Conservation (phyloP, 2,888 invertebrate species). For the Eugnorisma glareosa region DNA sequence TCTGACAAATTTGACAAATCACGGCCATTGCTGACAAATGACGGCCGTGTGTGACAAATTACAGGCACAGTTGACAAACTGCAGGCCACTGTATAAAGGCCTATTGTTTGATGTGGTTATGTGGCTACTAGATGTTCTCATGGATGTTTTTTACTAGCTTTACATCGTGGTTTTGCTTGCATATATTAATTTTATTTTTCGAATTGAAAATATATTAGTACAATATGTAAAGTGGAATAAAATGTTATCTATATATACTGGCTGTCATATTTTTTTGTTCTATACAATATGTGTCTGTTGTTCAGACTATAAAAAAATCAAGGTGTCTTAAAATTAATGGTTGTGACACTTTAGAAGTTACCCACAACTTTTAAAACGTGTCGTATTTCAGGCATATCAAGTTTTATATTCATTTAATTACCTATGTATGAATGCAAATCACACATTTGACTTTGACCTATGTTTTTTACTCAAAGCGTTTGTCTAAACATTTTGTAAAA, state of each 20-base stretch:
- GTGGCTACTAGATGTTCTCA: constrained; percentile 30
- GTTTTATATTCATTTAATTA: background rate
- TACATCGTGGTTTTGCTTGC: background rate
- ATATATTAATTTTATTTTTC: background rate
- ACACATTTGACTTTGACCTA: constrained; percentile 8
- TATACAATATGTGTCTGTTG: too few relatives aligned
- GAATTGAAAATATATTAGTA: too few relatives aligned
- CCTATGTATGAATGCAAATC: background rate
- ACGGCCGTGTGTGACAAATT: constrained; percentile 63
- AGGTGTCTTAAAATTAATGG: constrained; percentile 12
- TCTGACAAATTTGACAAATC: constrained; percentile 83
- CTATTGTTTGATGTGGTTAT: constrained; percentile 57
- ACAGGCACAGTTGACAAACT: constrained; percentile 60
- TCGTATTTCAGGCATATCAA: constrained; percentile 22
- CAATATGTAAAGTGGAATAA: background rate
- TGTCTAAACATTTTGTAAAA: background rate
- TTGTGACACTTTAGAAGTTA: background rate
- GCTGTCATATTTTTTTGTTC: background rate
- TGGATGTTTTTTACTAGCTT: background rate
- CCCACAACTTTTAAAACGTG: background rate
- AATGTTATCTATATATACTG: background rate
- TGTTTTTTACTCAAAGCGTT: background rate
- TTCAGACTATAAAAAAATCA: constrained; percentile 11
- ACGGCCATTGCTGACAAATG: constrained; percentile 77
- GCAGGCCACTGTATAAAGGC: constrained; percentile 53